phyloP scores from a whole-genome alignment of 2,797 vertebrate species.

The Acanthopagrus latus region DNA sequence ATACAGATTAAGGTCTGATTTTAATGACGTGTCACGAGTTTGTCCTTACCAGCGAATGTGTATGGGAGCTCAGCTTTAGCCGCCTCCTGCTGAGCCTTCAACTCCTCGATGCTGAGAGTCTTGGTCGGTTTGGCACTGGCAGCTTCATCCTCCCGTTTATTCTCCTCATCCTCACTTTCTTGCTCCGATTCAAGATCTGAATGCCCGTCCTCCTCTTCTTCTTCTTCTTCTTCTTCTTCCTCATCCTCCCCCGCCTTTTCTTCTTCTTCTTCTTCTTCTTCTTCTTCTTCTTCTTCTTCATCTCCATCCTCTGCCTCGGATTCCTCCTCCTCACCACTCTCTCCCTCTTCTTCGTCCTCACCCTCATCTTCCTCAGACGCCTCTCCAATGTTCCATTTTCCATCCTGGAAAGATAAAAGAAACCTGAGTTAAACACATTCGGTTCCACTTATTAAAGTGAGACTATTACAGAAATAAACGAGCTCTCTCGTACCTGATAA shows the following conservation, averaged over 20 bases:
- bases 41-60: slow-evolving; percentile 88
- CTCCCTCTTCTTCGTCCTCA: slow-evolving; percentile 47
- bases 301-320: slow-evolving; percentile 37
- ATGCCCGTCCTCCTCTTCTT: slow-evolving; percentile 72
- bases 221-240: slow-evolving; percentile 62
- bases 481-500: slow-evolving; percentile 85
- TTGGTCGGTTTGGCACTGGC: slow-evolving; percentile 11
- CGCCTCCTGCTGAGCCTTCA: slow-evolving; percentile 73
- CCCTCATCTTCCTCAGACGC: slow-evolving; percentile 48
- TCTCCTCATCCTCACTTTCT: slow-evolving; percentile 80
- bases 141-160: slow-evolving; percentile 20
- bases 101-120: slow-evolving; percentile 62
- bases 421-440: neutral
- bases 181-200: slow-evolving; percentile 77
- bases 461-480: neutral
- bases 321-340: slow-evolving; percentile 15
- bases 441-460: neutral
- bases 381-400: slow-evolving; percentile 85
- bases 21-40: rapidly evolving
- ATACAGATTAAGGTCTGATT: neutral
- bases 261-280: slow-evolving; percentile 40
- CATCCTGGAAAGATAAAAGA: slow-evolving; percentile 84
- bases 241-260: slow-evolving; percentile 62
- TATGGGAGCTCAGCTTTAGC: slow-evolving; percentile 91
- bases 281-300: slow-evolving; percentile 23